Evolutionary conservation across 92 coral and sea anemone species (phyloP).

Genomic region (Desmophyllum pertusum): DNA sequence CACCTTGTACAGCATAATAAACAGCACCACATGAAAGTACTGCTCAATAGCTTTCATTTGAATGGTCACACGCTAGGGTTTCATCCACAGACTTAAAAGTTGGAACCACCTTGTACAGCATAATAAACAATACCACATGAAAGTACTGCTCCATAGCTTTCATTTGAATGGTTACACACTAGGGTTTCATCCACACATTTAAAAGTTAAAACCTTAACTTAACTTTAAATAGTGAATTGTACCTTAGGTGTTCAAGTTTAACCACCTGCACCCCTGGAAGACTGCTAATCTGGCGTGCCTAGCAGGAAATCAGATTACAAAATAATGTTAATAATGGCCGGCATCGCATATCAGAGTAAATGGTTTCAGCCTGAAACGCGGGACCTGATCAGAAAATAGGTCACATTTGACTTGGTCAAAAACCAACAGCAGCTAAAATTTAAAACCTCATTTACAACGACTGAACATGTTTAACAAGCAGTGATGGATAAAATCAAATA

Average conservation of each 20-base stretch:
- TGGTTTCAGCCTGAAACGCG: neutral
- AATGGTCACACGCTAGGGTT: neutral
- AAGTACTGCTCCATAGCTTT: neutral
- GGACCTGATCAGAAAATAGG: too few species aligned
- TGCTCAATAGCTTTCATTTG: neutral
- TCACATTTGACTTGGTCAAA: too few species aligned
- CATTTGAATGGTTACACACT: neutral
- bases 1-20: neutral
- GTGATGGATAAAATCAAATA: too few species aligned
- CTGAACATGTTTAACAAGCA: too few species aligned
- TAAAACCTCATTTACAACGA: too few species aligned
- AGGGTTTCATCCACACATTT: neutral
- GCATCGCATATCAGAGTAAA: neutral
- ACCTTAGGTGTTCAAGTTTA: conserved; percentile 35
- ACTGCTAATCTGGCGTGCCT: conserved; percentile 12
- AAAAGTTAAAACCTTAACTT: neutral
- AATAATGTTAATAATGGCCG: neutral
- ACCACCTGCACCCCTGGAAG: conserved; percentile 38
- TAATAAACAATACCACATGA: neutral
- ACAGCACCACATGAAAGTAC: neutral
- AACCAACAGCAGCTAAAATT: too few species aligned
- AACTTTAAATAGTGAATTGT: neutral
- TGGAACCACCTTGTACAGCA: neutral
- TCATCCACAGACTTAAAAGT: neutral
- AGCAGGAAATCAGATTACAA: neutral